Evolutionary conservation across 2,888 invertebrate genomes (phyloP), one percentile per base, ranked within the genome.

Genomic region (Eristalis pertinax): DNA sequence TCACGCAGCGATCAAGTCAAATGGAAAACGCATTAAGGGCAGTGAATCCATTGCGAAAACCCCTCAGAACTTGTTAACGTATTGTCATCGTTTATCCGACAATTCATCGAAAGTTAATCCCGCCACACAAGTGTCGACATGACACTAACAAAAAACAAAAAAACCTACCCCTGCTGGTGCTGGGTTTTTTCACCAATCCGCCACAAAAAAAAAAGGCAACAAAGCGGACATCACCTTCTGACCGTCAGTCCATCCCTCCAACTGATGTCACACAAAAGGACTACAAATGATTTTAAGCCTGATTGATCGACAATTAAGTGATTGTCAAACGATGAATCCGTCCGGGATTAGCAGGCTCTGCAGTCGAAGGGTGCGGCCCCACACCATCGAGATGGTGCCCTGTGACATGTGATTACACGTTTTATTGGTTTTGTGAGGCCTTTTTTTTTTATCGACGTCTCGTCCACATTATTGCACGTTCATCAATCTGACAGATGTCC

Each of bases 271-370:
- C 64, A 87, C 67, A 87, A 75, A 83, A 58, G 72, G 79, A 62
- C 79, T 79, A 87, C 87, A 87, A 87, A 87, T 87, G 87, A 83
- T 83, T 87, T 79, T 84, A 88, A 88, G 88, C 86, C 79, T 90
- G 90, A 90, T 90, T 90, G 90, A 90, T 90, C 84, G 89, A 89
- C 89, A 89, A 89, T 89, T 90, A 90, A 90, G 89, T 90, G 90
- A 90, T 90, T 90, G 90, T 89, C 90, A 89, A 89, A 89, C 75
- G 81, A 88, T 81, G 83, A 84, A 89, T 89, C 89, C 85, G 73
- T 73, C 89, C 86, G 84, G 85, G 89, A 89, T 89, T 89, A 89
- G 84, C 88, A 82, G 74, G 60, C 56, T 69, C 60, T 64, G n/a
- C 29, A 41, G 72, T 73, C 74, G 13, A 13, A 72, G 64, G 64